phyloP scores from a whole-genome alignment of 2,888 invertebrate genomes.

The Stegophylla sp. region DNA sequence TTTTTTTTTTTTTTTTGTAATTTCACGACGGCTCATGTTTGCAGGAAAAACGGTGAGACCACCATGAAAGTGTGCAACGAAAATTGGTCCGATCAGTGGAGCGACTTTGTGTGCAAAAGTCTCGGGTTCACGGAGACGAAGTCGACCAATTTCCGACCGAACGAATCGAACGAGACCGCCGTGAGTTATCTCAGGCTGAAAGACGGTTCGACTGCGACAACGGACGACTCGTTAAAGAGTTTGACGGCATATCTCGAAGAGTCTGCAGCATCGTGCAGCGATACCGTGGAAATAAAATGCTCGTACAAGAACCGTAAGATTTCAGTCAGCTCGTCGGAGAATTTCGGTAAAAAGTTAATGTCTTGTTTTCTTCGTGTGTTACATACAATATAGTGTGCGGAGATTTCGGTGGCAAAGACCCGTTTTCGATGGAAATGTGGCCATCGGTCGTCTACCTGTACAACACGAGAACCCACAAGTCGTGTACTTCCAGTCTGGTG shows the following conservation, averaged over 20 bases:
- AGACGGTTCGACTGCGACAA: conserved; percentile 61
- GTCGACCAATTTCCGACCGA: conserved; percentile 64
- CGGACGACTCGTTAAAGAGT: conserved; percentile 63
- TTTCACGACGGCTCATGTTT: not conserved
- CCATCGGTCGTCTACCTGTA: conserved; percentile 69
- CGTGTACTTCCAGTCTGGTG: conserved; percentile 68
- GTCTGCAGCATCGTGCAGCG: conserved; percentile 65
- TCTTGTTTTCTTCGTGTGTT: conserved; percentile 30
- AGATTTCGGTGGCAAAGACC: conserved; percentile 64
- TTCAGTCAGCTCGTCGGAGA: too few relatives aligned
- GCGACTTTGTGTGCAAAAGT: conserved; percentile 68
- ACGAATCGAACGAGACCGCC: conserved; percentile 60
- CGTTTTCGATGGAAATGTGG: conserved; percentile 68
- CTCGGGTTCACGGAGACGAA: conserved; percentile 68
- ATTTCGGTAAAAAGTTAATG: not conserved
- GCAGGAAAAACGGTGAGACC: conserved; percentile 39
- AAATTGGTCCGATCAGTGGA: conserved; percentile 68
- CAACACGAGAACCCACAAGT: conserved; percentile 65
- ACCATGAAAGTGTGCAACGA: conserved; percentile 38
- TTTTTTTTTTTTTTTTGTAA: not conserved
- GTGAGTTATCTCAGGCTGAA: conserved; percentile 62
- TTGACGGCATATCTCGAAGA: conserved; percentile 67
- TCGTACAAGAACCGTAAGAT: conserved; percentile 69
- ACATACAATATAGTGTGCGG: conserved; percentile 65
- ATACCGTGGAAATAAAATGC: conserved; percentile 67